Base-by-base conservation (phyloP, 2,113 vertebrate genomes). In the Hylia prasina region DNA sequence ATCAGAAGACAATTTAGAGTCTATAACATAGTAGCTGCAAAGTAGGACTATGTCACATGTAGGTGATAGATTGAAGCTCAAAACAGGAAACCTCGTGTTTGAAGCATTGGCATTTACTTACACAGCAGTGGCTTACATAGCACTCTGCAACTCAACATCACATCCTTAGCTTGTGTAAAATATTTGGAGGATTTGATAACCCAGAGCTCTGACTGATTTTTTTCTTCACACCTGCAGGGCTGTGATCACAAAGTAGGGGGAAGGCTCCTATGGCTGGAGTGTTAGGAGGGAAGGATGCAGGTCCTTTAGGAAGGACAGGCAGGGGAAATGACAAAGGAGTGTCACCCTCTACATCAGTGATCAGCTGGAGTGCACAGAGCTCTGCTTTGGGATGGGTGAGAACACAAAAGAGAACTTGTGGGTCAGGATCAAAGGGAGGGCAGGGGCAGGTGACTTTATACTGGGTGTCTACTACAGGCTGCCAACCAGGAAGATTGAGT, bases 251-350 rank as follows among this genome's bases (percentile, higher is more conserved):
- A 31, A 47, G 25, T 9, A 31, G n/a, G 13, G n/a, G 21, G 40
- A 40, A 47, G 39, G 30, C 19, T 89, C 15, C 28, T 30, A 4
- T 0, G 0, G 20, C n/a, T 35, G 30, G 30, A 60, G 11, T 23
- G 17, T 24, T 61, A 12, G 40, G 35, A 69, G 42, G 30, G 21
- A 68, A 76, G 47, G 21, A 69, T 35, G 24, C 9, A 33, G 23
- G 10, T 30, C 51, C 63, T 60, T 68, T 22, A 35, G 69, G n/a
- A 75, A 60, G 24, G 24, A 47, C 16, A 54, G 30, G 33, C 15
- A 51, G 9, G 13, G 11, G 20, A 23, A 44, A 15, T 1, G 4
- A 6, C 0, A 1, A 51, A 19, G 23, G 10, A 37, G 13, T 21
- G 19, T 30, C 23, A 20, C 33, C 22, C 28, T 39, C 22, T 45